Conservation (phyloP, 2,797 vertebrate species). For the Pterois miles region DNA sequence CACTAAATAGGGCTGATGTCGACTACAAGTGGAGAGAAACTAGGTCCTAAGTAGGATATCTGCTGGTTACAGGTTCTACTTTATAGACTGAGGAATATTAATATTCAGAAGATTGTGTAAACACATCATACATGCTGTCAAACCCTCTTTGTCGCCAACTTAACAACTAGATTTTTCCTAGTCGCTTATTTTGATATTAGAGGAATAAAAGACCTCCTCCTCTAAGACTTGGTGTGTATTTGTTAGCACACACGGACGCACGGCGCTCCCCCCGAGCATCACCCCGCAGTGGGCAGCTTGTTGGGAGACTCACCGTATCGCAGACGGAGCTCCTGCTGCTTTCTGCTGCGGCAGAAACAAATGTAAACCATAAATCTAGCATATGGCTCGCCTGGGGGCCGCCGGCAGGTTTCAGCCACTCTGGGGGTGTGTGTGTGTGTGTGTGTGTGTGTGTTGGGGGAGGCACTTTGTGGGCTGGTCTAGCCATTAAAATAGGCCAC, state of each 20-base stretch:
- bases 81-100: not conserved
- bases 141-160: not conserved
- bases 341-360: constrained; percentile 65
- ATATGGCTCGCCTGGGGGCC: constrained; percentile 44
- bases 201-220: not conserved
- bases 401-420: constrained; percentile 60
- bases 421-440: not conserved
- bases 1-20: not conserved
- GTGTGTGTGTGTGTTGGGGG: not conserved
- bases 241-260: not conserved
- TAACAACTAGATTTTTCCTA: not conserved
- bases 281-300: constrained; percentile 30
- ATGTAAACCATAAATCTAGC: constrained; percentile 68
- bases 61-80: not conserved
- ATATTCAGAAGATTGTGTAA: not conserved
- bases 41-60: not conserved
- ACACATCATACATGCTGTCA: not conserved
- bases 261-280: not conserved
- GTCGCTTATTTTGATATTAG: not conserved
- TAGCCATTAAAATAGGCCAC: constrained; percentile 69
- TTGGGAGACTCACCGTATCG: constrained; percentile 36
- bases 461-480: constrained; percentile 39
- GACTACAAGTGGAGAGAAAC: not conserved
- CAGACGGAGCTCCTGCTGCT: constrained; percentile 19
- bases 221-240: not conserved